These are phyloP conservation scores for Heterochromis multidens DNA, from an alignment of 2,113 vertebrate genomes.

Conservation along the genomic window DNA sequence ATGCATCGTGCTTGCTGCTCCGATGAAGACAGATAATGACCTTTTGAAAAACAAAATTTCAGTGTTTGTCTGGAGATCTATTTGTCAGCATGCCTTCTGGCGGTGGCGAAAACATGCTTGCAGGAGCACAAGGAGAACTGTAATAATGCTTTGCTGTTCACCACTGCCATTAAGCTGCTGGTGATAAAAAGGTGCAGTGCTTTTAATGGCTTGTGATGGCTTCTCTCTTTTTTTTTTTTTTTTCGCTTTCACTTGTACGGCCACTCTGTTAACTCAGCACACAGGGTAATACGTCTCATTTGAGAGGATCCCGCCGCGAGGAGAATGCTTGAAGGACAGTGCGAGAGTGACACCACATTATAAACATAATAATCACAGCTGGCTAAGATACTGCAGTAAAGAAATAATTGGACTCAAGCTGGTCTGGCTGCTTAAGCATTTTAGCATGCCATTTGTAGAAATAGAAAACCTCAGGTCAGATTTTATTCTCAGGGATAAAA, in stretches of 20 bases:
- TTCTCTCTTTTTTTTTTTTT: neutral
- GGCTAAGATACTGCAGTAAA: conserved; percentile 59
- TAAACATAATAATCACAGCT: conserved; percentile 74
- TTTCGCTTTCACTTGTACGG: conserved; percentile 14
- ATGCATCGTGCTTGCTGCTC: conserved; percentile 3
- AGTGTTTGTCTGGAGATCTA: conserved; percentile 40
- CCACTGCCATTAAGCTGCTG: conserved; percentile 61
- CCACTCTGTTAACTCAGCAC: conserved; percentile 68
- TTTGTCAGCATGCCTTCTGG: conserved; percentile 45
- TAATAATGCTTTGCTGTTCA: conserved; percentile 62
- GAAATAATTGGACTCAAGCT: conserved; percentile 73
- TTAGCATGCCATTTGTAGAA: conserved; percentile 52
- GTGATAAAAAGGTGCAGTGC: conserved; percentile 69
- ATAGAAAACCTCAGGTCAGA: conserved; percentile 57
- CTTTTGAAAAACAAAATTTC: conserved; percentile 59
- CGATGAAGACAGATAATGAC: conserved; percentile 57
- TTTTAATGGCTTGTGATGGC: conserved; percentile 58
- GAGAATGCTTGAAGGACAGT: conserved; percentile 65
- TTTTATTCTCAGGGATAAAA: conserved; percentile 12
- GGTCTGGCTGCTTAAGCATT: conserved; percentile 57
- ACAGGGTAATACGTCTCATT: conserved; percentile 64
- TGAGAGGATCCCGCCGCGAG: conserved; percentile 63
- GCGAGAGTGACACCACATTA: conserved; percentile 67
- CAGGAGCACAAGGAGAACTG: conserved; percentile 39
- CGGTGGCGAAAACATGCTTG: conserved; percentile 4